These are phyloP conservation scores for Phalanger gymnotis DNA, from an alignment of 2,797 vertebrate genomes.

Conservation along the genomic window DNA sequence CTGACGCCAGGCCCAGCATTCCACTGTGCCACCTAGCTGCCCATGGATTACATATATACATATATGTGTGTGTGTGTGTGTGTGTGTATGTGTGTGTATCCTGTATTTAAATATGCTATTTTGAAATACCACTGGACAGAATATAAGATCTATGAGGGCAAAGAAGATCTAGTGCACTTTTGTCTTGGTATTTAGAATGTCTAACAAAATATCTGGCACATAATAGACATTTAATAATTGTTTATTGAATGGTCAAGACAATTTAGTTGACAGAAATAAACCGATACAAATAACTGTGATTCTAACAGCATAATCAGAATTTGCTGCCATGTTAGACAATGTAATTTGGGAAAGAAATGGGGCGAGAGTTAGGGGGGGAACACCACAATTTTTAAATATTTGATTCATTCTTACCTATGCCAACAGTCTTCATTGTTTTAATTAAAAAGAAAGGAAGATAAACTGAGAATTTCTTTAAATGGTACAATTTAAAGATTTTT, in stretches of 20 bases:
- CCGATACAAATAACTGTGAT: neutral
- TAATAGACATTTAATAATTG: neutral
- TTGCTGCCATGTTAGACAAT: neutral
- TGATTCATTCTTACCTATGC: neutral
- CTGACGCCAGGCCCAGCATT: neutral
- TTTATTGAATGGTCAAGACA: neutral
- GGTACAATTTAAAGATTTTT: neutral
- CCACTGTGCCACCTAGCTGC: neutral
- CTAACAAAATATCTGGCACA: slow-evolving; percentile 5
- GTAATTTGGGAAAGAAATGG: slow-evolving; percentile 7
- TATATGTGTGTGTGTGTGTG: neutral
- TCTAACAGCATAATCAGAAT: neutral
- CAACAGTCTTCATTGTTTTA: neutral
- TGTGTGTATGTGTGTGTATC: neutral
- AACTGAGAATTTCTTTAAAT: neutral
- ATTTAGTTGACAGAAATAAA: neutral
- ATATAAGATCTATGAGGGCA: neutral
- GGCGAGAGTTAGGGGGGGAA: too few species aligned
- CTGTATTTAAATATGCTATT: neutral
- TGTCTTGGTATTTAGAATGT: neutral
- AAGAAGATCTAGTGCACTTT: neutral
- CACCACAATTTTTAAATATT: neutral
- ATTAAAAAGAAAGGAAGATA: neutral
- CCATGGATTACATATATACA: too few species aligned
- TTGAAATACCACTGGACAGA: neutral